Evolutionary conservation across 2,888 invertebrate species (phyloP), one percentile per base, ranked within the genome.

Genomic region (Oconnorella tubifera): DNA sequence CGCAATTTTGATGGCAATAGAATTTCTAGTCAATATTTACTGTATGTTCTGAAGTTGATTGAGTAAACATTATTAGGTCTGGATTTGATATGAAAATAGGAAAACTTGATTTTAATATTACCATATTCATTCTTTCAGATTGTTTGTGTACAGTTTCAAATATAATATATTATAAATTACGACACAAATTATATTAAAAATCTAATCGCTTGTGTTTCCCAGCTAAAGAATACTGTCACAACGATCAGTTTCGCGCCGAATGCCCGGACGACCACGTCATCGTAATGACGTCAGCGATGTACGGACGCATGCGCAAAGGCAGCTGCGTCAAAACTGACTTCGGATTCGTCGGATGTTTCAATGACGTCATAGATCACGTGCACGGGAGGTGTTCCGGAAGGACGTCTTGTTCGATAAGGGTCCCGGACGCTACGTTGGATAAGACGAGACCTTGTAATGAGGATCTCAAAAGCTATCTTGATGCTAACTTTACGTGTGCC

Each of bases 221-320:
- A 19, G 48, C 49, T 31, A 63, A 59, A 19, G 63, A 68, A 53
- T 68, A 62, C 57, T 68, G 68, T 28, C 68, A 68, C 65, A 68
- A 68, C 53, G 68, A 68, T 32, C 65, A 62, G 49, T 68, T 68
- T 60, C 33, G 48, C 25, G 68, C 65, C 25, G 65, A 65, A 40
- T 68, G 68, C 48, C 50, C 59, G 1, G 56, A 40, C 29, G 63
- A 63, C 27, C 50, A 68, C 33, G 66, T 68, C 53, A 64, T 68
- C 62, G 51, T 68, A 32, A 64, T 68, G 51, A 59, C 63, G 56
- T 40, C 50, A 29, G 68, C 68, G 29, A 59, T 66, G 32, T 68
- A 68, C 51, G 68, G 68, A 27, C 57, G 68, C 31, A 68, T 68
- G 68, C 56, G 28, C 2, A 33, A 66, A 23, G 68, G 68, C n/a